phyloP scores from a whole-genome alignment of 1,140 invertebrate genomes.

The Tetramorium parvispinum region DNA sequence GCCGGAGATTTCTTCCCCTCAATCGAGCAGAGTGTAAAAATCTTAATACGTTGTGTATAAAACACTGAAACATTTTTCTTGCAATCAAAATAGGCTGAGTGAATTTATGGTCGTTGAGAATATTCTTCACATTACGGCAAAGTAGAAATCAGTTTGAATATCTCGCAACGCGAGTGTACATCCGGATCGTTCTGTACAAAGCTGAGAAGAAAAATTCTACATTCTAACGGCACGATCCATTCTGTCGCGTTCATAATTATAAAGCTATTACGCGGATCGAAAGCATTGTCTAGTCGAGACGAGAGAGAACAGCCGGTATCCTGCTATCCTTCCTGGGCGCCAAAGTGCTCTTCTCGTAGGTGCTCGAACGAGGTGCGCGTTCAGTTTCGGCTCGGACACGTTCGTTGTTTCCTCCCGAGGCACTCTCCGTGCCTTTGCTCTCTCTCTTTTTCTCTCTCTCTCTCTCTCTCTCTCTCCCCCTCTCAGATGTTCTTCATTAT shows the following conservation, averaged over 20 bases:
- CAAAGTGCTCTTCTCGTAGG: constrained; percentile 62
- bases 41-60: neutral
- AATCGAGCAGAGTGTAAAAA: neutral
- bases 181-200: neutral
- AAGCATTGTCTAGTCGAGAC: constrained; percentile 64
- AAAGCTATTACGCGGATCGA: constrained; percentile 58
- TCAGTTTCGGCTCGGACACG: constrained; percentile 42
- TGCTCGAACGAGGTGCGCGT: constrained; percentile 53
- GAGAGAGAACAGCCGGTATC: constrained; percentile 47
- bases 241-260: constrained; percentile 56
- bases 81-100: neutral
- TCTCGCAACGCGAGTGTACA: neutral
- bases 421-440: constrained; percentile 41
- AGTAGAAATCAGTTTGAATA: neutral
- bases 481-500: constrained; percentile 67
- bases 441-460: neutral
- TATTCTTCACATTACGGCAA: neutral
- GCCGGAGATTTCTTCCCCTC: neutral
- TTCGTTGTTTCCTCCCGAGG: constrained; percentile 62
- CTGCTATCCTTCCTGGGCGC: constrained; percentile 35
- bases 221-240: constrained; percentile 24
- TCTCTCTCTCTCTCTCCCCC: neutral
- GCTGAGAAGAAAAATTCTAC: neutral
- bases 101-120: neutral
- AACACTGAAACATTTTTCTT: neutral